phyloP scores from a whole-genome alignment of 2,888 invertebrate species.

The Pandemis heparana region DNA sequence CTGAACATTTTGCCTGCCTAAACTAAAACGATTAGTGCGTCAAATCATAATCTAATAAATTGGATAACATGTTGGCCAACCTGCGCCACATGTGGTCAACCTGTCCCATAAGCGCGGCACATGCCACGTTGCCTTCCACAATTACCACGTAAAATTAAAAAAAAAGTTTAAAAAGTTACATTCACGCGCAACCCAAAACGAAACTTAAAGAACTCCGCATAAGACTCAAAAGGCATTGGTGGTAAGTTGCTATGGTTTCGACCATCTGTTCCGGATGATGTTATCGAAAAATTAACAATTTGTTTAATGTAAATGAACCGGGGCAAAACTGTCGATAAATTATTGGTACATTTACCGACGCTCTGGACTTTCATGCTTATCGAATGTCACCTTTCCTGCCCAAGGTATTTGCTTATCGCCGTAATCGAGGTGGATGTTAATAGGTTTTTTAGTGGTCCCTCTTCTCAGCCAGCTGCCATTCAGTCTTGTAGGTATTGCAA shows the following conservation, averaged over 20 bases:
- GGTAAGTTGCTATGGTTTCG: conserved; percentile 50
- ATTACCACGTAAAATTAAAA: conserved; percentile 74
- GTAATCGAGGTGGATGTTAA: conserved; percentile 73
- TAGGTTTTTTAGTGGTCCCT: conserved; percentile 62
- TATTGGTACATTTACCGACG: conserved; percentile 77
- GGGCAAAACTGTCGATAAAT: conserved; percentile 80
- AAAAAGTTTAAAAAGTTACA: conserved; percentile 64
- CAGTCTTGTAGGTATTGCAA: conserved; percentile 17
- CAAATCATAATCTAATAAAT: conserved; percentile 74
- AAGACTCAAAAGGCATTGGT: conserved; percentile 50
- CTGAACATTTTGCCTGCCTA: conserved; percentile 73
- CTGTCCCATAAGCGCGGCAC: conserved; percentile 83
- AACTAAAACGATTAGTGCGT: conserved; percentile 68
- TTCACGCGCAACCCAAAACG: conserved; percentile 39
- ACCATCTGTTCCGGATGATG: conserved; percentile 84
- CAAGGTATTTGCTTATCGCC: conserved; percentile 72
- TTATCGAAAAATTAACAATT: conserved; percentile 86
- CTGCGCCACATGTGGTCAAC: conserved; percentile 84
- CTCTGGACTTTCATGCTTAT: conserved; percentile 75
- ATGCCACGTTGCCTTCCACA: conserved; percentile 81
- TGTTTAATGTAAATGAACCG: conserved; percentile 85
- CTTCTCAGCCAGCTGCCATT: conserved; percentile 64
- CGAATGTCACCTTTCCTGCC: conserved; percentile 82
- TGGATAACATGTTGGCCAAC: conserved; percentile 78
- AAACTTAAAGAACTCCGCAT: conserved; percentile 38